phyloP scores from a whole-genome alignment of 2,797 vertebrate species.

The Sphaeramia orbicularis region DNA sequence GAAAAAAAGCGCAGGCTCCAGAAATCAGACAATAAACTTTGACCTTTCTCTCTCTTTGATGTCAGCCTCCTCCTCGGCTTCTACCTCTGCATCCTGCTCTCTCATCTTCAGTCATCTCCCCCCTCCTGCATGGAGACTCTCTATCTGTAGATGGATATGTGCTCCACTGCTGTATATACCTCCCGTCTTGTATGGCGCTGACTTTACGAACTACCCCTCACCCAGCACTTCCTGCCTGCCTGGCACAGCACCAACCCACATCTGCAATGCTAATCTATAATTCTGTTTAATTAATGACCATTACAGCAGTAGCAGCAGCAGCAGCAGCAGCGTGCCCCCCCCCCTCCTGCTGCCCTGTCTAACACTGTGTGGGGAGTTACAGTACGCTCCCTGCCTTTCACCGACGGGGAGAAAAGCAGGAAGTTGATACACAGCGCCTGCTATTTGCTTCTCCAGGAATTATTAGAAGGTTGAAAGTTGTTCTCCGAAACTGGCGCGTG shows the following conservation, averaged over 20 bases:
- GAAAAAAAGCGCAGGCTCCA: neutral
- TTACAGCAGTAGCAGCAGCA: conserved; percentile 49
- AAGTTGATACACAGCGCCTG: conserved; percentile 31
- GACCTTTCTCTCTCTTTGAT: conserved; percentile 62
- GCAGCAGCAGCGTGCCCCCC: conserved; percentile 15
- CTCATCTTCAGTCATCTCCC: conserved; percentile 48
- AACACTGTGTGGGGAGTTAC: conserved; percentile 12
- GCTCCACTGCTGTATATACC: conserved; percentile 35
- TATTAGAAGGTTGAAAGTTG: conserved; percentile 33
- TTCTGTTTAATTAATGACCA: conserved; percentile 82
- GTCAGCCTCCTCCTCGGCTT: conserved; percentile 20
- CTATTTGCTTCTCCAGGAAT: conserved; percentile 35
- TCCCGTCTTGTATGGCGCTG: neutral
- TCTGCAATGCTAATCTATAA: conserved; percentile 80
- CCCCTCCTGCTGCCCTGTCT: conserved; percentile 13
- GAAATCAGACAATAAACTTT: conserved; percentile 59
- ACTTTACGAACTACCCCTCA: neutral
- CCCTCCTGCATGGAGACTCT: conserved; percentile 33
- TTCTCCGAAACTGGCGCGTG: conserved; percentile 13
- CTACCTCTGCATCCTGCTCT: conserved; percentile 42
- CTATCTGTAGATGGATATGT: conserved; percentile 47
- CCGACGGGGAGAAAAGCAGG: conserved; percentile 21
- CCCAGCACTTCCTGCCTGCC: conserved; percentile 48
- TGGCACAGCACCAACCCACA: conserved; percentile 72
- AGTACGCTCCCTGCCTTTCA: conserved; percentile 17